These are phyloP conservation scores for Sinonovacula constricta DNA, from an alignment of 1,140 invertebrate species.

Conservation along the genomic window DNA sequence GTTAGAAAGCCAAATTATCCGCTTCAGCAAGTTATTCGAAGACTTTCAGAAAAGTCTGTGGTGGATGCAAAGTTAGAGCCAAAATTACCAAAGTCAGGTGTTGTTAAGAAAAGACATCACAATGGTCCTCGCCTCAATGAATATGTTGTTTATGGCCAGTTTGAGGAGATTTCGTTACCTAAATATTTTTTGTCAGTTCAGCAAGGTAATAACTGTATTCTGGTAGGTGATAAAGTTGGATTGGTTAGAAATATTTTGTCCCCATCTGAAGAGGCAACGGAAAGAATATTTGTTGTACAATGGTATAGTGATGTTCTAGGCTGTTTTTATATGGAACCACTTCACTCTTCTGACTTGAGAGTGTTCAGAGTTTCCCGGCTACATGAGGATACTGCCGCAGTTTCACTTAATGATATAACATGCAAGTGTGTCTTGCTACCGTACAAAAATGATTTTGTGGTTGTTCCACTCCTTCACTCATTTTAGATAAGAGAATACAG, in stretches of 20 bases:
- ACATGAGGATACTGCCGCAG: conserved; percentile 1
- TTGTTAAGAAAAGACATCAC: conserved; percentile 5
- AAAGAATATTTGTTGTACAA: conserved; percentile 14
- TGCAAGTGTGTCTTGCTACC: conserved; percentile 4
- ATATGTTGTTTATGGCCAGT: conserved; percentile 1
- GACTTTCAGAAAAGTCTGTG: conserved; percentile 38
- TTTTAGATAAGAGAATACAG: too few species aligned
- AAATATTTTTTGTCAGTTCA: conserved; percentile 3
- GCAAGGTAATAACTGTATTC: conserved; percentile 27
- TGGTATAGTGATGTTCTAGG: conserved; percentile 3
- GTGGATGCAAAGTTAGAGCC: not conserved
- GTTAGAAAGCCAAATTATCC: conserved; percentile 40
- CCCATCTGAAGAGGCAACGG: not conserved
- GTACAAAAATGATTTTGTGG: conserved; percentile 1
- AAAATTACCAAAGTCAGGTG: too few species aligned
- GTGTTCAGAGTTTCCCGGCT: conserved; percentile 11
- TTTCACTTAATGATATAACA: not conserved
- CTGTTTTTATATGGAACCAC: conserved; percentile 4
- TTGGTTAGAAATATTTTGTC: conserved; percentile 21
- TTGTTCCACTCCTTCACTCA: conserved; percentile 6
- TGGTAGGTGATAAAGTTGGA: conserved; percentile 9
- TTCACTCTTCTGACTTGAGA: conserved; percentile 19
- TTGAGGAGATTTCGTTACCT: not conserved
- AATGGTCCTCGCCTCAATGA: not conserved
- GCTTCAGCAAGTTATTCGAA: conserved; percentile 32